phyloP scores from a whole-genome alignment of 2,888 invertebrate species.

The Tenodera sinensis region DNA sequence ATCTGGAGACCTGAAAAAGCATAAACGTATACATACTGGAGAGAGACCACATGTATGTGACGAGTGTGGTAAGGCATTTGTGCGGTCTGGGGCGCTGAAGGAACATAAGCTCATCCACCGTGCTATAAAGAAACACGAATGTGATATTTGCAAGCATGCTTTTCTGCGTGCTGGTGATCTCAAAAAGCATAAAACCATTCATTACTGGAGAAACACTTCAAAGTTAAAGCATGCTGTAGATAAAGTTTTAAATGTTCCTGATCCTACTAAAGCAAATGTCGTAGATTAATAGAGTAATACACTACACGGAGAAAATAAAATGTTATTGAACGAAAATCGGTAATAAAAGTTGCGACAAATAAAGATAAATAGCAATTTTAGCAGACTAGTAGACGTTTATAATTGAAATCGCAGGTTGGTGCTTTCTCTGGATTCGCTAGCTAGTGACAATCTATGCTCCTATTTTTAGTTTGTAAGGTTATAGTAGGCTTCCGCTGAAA shows the following conservation, averaged over 20 bases:
- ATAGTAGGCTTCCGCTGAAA: too few relatives aligned
- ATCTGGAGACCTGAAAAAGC: neutral
- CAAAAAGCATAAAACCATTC: neutral
- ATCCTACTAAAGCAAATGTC: neutral
- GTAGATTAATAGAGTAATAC: neutral
- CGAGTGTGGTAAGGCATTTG: neutral
- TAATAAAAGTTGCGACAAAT: too few relatives aligned
- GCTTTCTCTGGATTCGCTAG: too few relatives aligned
- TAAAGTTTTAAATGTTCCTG: neutral
- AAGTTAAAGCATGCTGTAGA: neutral
- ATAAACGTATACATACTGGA: neutral
- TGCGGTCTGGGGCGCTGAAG: neutral
- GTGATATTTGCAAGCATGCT: neutral
- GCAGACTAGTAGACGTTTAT: too few relatives aligned
- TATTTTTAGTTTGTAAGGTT: too few relatives aligned
- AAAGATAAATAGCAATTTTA: too few relatives aligned
- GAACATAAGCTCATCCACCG: neutral
- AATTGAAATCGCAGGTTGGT: too few relatives aligned
- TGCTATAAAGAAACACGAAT: neutral
- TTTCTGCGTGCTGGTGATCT: neutral
- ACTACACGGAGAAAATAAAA: too few relatives aligned
- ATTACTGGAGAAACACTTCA: neutral
- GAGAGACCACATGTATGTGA: neutral
- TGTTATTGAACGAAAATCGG: too few relatives aligned
- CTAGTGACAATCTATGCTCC: too few relatives aligned